A percentile compares a stretch with the other conserved stretches of the same genome.
Evolutionary conservation across 2,888 invertebrate species (phyloP).

Genomic region (Cheilosia vernalis): DNA sequence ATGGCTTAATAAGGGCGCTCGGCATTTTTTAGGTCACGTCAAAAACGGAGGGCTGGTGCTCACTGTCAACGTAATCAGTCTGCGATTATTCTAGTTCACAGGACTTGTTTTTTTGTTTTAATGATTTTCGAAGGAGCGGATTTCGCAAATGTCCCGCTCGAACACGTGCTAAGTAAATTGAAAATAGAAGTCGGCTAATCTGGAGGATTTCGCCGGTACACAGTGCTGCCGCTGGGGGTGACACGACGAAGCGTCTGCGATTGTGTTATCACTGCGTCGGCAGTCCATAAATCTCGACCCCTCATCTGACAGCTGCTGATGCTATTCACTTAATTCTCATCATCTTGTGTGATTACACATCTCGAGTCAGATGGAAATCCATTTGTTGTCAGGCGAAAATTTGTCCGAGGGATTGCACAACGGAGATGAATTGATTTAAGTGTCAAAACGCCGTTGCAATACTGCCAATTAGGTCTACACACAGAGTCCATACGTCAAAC

Average conservation of each 20-base stretch:
- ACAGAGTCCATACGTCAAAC: slow-evolving; percentile 60
- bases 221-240: slow-evolving; percentile 5
- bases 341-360: slow-evolving; percentile 53
- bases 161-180: slow-evolving; percentile 55
- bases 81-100: slow-evolving; percentile 51
- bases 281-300: slow-evolving; percentile 40
- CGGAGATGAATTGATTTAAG: slow-evolving; percentile 58
- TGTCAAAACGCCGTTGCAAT: slow-evolving; percentile 69
- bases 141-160: slow-evolving; percentile 21
- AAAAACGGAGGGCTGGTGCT: neutral
- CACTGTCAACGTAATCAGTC: slow-evolving; percentile 28
- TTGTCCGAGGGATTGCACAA: slow-evolving; percentile 57
- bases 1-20: slow-evolving; percentile 47
- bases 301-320: slow-evolving; percentile 52
- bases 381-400: slow-evolving; percentile 40
- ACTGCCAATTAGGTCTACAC: slow-evolving; percentile 60
- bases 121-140: slow-evolving; percentile 31
- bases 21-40: slow-evolving; percentile 14
- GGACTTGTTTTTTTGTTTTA: slow-evolving; percentile 27
- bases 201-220: slow-evolving; percentile 29
- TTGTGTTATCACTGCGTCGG: slow-evolving; percentile 3
- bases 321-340: slow-evolving; percentile 56
- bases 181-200: slow-evolving; percentile 58
- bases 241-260: slow-evolving; percentile 39
- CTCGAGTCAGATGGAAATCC: slow-evolving; percentile 36